Evolutionary conservation across 2,797 vertebrate genomes (phyloP).

Genomic region (Crax fasciolata): DNA sequence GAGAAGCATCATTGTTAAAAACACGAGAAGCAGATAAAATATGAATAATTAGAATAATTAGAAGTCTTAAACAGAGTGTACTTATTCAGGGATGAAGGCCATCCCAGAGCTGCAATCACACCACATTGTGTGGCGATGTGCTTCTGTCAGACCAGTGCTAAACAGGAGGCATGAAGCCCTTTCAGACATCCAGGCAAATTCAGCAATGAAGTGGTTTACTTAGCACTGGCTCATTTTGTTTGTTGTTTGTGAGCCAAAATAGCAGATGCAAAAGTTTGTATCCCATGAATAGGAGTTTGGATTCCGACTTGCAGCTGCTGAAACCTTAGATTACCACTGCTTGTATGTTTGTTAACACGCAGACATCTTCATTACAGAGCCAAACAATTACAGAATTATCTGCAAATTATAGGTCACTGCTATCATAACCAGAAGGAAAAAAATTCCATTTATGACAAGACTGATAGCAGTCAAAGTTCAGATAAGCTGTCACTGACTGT

Average conservation of each 20-base stretch:
- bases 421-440: not conserved
- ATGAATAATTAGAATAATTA: conserved; percentile 2
- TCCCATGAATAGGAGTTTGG: not conserved
- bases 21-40: conserved; percentile 12
- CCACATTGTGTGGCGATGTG: not conserved
- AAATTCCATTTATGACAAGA: not conserved
- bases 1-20: conserved; percentile 1
- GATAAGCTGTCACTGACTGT: not conserved
- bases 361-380: not conserved
- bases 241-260: not conserved
- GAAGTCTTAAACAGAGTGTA: not conserved
- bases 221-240: not conserved
- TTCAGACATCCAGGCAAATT: not conserved
- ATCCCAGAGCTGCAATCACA: not conserved
- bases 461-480: not conserved
- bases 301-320: not conserved
- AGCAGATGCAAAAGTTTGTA: not conserved
- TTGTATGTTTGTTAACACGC: not conserved
- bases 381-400: not conserved
- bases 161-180: not conserved
- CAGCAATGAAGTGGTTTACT: not conserved
- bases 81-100: not conserved
- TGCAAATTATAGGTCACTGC: not conserved
- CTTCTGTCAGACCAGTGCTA: not conserved
- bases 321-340: not conserved